Evolutionary conservation across 2,113 vertebrate genomes (phyloP), one percentile per base, ranked within the genome.

Genomic region (Acanthochromis polyacanthus): DNA sequence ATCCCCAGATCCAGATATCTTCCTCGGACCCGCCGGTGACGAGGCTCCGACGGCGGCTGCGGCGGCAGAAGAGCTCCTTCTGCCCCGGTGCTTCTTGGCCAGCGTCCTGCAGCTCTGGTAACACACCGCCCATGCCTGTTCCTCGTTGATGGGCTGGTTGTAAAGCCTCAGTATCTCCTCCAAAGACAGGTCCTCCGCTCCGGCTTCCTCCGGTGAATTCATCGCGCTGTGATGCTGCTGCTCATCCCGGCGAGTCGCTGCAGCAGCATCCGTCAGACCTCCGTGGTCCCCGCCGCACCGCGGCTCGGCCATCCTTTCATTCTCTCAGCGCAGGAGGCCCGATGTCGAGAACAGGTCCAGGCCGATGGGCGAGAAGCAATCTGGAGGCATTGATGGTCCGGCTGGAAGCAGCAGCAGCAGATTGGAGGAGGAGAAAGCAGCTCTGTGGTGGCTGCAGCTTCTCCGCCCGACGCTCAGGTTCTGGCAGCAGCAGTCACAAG

Each of bases 121-220:
- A 75, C 97, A 99, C 60, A 99, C 97, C 69, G 97, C 98, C 98
- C 98, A 99, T 56, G 98, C 98, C 94, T 99, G 98, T 93, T 99
- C 97, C 93, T 99, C 98, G 69, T 98, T 99, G 91, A 99, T 97
- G 93, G 97, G 98, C 93, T 98, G 97, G 81, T 92, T 96, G 81
- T 99, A 99, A 2, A 98, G 96, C 75, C 74, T 80, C 63, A 99
- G 92, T 67, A 99, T 97, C 86, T 98, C 93, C 73, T 95, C 96
- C 93, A 99, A 86, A 32, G 94, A 95, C 71, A 98, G 95, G 51
- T 94, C 91, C 56, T 95, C 95, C 15, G 62, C 89, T 63, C 55
- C 82, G 0, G 87, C 73, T 0, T 92, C 92, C 68, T 87, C 92
- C 48, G 89, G 50, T 23, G 85, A 45, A 58, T 80, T 88, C 90